These are phyloP conservation scores for Uria lomvia DNA, from an alignment of 2,113 vertebrate species.

Conservation along the genomic window DNA sequence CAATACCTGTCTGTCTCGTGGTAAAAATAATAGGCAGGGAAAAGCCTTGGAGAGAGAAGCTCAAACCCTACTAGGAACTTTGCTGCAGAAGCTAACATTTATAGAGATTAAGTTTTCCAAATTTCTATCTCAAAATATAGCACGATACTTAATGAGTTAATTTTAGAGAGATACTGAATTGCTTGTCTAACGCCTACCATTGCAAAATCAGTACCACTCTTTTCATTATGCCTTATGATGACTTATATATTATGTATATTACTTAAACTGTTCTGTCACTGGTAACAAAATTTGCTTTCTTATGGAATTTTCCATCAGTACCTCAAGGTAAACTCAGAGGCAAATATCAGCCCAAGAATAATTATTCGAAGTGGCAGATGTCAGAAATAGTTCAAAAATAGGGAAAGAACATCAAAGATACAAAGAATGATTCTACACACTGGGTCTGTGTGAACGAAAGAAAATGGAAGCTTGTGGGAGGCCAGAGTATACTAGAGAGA, in stretches of 20 bases:
- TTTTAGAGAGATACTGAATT: not conserved
- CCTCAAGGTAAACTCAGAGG: not conserved
- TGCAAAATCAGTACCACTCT: not conserved
- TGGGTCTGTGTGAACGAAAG: not conserved
- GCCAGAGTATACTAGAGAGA: not conserved
- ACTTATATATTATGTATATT: not conserved
- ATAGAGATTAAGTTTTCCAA: not conserved
- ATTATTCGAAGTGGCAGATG: not conserved
- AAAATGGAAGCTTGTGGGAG: not conserved
- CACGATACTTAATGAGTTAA: not conserved
- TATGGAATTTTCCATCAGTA: not conserved
- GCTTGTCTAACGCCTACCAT: not conserved
- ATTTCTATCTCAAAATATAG: not conserved
- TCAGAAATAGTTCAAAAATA: not conserved
- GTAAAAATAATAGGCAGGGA: not conserved
- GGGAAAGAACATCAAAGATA: not conserved
- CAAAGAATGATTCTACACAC: not conserved
- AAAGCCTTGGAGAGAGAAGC: not conserved
- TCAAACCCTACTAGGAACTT: not conserved
- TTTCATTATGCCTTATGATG: not conserved
- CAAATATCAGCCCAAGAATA: not conserved
- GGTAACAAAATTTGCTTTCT: not conserved
- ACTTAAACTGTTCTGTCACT: not conserved
- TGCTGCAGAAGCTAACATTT: not conserved
- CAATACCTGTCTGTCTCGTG: not conserved